Percentiles rank a stretch among this genome's conserved stretches.
Conservation (phyloP, 1,140 invertebrate species). For the Portunus trituberculatus region DNA sequence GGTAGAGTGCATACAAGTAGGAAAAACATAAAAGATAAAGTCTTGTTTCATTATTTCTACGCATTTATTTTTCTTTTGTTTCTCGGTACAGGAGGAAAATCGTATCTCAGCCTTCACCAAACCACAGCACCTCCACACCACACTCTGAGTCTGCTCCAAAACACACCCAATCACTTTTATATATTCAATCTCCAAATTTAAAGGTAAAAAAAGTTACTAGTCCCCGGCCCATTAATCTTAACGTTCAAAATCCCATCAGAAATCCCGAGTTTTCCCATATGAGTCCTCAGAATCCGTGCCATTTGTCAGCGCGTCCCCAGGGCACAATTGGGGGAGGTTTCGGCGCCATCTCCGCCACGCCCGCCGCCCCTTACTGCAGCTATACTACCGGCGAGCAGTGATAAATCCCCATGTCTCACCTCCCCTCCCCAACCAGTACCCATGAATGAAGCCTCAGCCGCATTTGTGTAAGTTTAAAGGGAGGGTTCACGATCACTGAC, state of each 20-base stretch:
- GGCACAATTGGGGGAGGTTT: constrained; percentile 43
- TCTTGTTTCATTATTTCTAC: neutral
- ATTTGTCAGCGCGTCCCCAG: constrained; percentile 56
- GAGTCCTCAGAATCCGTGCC: constrained; percentile 63
- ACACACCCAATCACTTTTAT: constrained; percentile 29
- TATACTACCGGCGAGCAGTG: neutral
- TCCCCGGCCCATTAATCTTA: constrained; percentile 59
- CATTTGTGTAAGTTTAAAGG: constrained; percentile 22
- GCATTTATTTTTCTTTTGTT: neutral
- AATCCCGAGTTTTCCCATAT: constrained; percentile 68
- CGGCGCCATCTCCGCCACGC: constrained; percentile 31
- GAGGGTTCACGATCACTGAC: neutral
- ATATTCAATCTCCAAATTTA: constrained; percentile 48
- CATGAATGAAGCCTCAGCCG: constrained; percentile 34
- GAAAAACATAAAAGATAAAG: neutral
- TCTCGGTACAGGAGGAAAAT: neutral
- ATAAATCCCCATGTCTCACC: constrained; percentile 47
- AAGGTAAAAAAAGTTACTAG: constrained; percentile 29
- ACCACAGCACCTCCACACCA: neutral
- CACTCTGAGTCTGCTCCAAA: neutral
- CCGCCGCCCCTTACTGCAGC: constrained; percentile 52
- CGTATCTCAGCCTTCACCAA: neutral
- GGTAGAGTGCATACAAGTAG: neutral
- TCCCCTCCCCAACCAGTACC: constrained; percentile 1
- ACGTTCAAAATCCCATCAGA: constrained; percentile 70